Conservation (phyloP, 2,797 vertebrate species). For the Cheirogaleus major region DNA sequence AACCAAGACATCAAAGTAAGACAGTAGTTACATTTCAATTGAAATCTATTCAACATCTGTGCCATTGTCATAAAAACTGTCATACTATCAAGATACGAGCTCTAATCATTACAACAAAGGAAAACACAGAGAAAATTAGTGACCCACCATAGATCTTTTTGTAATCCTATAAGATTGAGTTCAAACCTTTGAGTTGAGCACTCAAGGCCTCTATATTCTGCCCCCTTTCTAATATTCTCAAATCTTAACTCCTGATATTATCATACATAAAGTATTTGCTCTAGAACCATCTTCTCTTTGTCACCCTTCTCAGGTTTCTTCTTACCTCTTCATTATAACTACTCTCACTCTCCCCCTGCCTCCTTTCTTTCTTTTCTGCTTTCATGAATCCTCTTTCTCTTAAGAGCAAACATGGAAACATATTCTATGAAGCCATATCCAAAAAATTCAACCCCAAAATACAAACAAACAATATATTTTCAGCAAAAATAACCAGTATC, state of each 20-base stretch:
- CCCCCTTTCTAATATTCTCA: not conserved
- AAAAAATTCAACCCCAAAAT: not conserved
- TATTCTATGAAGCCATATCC: not conserved
- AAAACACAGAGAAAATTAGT: not conserved
- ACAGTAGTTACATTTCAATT: constrained; percentile 2
- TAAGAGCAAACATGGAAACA: not conserved
- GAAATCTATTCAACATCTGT: not conserved
- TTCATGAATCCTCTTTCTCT: not conserved
- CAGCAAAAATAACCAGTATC: not conserved
- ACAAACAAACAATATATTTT: not conserved
- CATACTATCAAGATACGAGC: not conserved
- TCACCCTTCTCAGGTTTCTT: not conserved
- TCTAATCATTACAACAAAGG: not conserved
- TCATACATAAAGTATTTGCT: not conserved
- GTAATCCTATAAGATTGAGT: not conserved
- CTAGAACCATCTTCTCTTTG: not conserved
- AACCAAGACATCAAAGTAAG: not conserved
- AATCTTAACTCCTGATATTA: not conserved
- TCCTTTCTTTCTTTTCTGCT: not conserved
- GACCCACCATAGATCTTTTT: not conserved
- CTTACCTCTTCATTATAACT: not conserved
- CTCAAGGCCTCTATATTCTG: not conserved
- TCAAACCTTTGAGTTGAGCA: not conserved
- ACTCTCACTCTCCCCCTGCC: not conserved
- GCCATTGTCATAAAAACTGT: not conserved